These are phyloP conservation scores for Gobionotothen gibberifrons DNA, from an alignment of 2,797 vertebrate genomes.

Conservation along the genomic window DNA sequence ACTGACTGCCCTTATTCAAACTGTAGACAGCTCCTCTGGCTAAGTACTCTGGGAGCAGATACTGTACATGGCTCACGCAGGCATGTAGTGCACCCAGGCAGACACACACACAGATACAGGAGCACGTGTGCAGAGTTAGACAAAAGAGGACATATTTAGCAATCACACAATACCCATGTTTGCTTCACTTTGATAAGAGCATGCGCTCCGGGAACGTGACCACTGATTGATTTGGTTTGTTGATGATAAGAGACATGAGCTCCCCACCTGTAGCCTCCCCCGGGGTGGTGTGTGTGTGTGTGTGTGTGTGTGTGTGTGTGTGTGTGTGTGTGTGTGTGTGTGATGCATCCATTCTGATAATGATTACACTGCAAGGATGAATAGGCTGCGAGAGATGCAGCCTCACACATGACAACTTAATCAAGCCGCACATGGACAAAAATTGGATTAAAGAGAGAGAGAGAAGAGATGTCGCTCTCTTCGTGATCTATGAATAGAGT, in stretches of 20 bases:
- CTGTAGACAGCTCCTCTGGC: conserved; percentile 77
- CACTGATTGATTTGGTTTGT: conserved; percentile 56
- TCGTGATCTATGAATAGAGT: conserved; percentile 70
- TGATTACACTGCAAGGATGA: conserved; percentile 54
- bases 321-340: conserved; percentile 3
- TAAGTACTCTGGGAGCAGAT: conserved; percentile 71
- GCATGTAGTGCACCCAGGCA: conserved; percentile 50
- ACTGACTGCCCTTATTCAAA: conserved; percentile 83
- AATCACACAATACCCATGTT: conserved; percentile 14
- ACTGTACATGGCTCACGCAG: conserved; percentile 74
- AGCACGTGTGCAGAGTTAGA: conserved; percentile 8
- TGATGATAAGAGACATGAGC: conserved; percentile 55
- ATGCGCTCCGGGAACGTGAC: conserved; percentile 16
- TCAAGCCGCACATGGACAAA: conserved; percentile 67
- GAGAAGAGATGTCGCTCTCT: conserved; percentile 54
- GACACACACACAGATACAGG: conserved; percentile 12
- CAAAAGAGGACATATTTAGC: conserved; percentile 15
- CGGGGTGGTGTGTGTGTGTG: not conserved
- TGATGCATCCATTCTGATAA: conserved; percentile 57
- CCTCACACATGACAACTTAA: conserved; percentile 66
- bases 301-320: conserved; percentile 15
- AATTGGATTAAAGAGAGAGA: conserved; percentile 64
- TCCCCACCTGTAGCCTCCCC: conserved; percentile 49
- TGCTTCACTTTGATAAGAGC: conserved; percentile 33
- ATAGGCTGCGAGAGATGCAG: conserved; percentile 42